These are phyloP conservation scores for Periophthalmus magnuspinnatus DNA, from an alignment of 2,797 vertebrate genomes.

Conservation along the genomic window DNA sequence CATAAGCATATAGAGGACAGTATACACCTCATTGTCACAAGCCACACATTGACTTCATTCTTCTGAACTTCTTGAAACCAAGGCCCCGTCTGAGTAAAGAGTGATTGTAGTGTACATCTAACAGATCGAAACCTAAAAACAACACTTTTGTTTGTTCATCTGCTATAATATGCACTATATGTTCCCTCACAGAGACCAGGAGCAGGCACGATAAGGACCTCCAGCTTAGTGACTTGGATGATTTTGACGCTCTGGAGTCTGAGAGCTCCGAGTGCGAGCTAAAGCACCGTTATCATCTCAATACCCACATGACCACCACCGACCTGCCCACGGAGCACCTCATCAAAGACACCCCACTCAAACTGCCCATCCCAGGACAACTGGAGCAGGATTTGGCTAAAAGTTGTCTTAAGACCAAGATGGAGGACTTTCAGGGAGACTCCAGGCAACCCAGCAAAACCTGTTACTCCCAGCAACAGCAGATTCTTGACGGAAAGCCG, in stretches of 20 bases:
- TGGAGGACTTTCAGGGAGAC: conserved; percentile 80
- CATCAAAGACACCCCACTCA: conserved; percentile 77
- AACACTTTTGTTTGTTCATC: conserved; percentile 8
- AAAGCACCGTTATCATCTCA: conserved; percentile 85
- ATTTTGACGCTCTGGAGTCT: conserved; percentile 90
- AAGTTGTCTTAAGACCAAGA: conserved; percentile 83
- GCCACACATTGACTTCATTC: neutral
- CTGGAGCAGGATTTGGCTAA: conserved; percentile 82
- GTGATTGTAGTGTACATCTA: neutral
- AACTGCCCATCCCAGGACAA: conserved; percentile 76
- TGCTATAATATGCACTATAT: neutral
- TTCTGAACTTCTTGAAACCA: neutral
- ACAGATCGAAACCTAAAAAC: conserved; percentile 2
- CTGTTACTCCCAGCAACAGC: conserved; percentile 77
- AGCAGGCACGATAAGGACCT: conserved; percentile 90
- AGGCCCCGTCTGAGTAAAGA: neutral
- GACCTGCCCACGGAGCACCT: conserved; percentile 74
- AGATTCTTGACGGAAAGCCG: conserved; percentile 88
- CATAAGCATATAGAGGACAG: neutral
- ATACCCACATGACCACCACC: conserved; percentile 79
- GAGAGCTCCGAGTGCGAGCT: conserved; percentile 91
- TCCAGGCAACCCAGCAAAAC: conserved; percentile 80
- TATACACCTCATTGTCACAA: neutral
- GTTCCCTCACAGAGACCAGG: conserved; percentile 74
- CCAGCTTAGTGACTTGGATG: conserved; percentile 93